Conservation (phyloP, 1,140 invertebrate genomes). For the Adelges cooleyi region DNA sequence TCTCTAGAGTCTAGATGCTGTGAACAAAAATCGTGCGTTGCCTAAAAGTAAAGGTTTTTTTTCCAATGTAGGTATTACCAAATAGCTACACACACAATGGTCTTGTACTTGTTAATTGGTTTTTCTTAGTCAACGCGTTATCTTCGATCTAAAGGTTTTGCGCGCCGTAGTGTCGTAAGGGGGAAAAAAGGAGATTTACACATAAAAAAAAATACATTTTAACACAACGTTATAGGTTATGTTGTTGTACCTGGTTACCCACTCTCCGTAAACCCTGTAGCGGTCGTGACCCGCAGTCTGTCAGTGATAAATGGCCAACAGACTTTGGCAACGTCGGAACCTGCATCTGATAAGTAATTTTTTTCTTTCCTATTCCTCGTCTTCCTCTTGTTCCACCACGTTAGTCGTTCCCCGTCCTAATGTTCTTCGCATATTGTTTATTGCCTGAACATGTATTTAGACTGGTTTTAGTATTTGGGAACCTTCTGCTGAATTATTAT, state of each 20-base stretch:
- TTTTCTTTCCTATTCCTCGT: background rate
- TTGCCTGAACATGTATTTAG: background rate
- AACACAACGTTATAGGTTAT: background rate
- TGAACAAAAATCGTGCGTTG: too few relatives aligned
- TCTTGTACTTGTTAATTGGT: background rate
- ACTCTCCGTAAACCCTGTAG: conserved; percentile 22
- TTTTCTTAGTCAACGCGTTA: background rate
- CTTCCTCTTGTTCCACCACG: background rate
- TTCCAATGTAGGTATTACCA: too few relatives aligned
- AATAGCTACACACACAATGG: too few relatives aligned
- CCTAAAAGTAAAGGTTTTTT: too few relatives aligned
- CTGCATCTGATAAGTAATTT: conserved; percentile 24
- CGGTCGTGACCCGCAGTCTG: conserved; percentile 8
- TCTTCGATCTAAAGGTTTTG: too few relatives aligned
- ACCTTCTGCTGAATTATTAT: background rate
- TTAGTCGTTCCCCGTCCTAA: background rate
- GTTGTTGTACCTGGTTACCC: conserved; percentile 1
- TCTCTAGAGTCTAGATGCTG: too few relatives aligned
- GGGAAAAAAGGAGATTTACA: too few relatives aligned
- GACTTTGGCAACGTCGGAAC: conserved; percentile 24
- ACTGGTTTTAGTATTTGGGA: conserved; percentile 5
- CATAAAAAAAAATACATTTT: background rate
- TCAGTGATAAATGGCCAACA: conserved; percentile 18
- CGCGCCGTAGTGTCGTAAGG: too few relatives aligned
- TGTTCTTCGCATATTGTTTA: conserved; percentile 2